Base-by-base conservation (phyloP, 2,888 invertebrate genomes). In the Nemurella pictetii region DNA sequence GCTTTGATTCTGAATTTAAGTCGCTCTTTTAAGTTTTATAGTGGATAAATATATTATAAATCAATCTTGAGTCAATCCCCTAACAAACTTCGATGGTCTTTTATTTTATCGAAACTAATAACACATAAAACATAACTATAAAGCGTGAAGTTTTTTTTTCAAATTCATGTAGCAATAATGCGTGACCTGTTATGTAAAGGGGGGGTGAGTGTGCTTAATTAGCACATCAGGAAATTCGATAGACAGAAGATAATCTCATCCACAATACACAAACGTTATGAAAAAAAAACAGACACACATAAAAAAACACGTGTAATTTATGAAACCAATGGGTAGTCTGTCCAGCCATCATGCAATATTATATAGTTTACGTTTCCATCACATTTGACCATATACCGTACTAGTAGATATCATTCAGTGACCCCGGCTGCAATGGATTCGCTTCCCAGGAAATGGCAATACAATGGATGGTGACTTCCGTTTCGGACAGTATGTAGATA, bases 401-500 rank as follows among this genome's bases (percentile, higher is more conserved):
- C 55, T 12, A 55, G n/a, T 55, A 12, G 55, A 55, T 1, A 75
- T 25, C 75, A 75, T 26, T 2, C 75, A 75, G 27, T 75, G 75
- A 75, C 75, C 75, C 75, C 75, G 28, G 27, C 26, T 1, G 26
- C 9, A 5, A 27, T 75, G 28, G 27, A 75, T 28, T 27, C n/a
- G 26, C 80, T 3, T 35, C 80, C 80, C 80, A 30, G 80, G 80
- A 80, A 80, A 26, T 35, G 20, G 35, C 35, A 20, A 36, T 35
- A 80, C 80, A 80, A 80, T 80, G 35, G 80, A 80, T 80, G 26
- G 35, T 35, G 55, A 55, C 55, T 80, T 80, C 80, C 80, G 80
- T 32, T 80, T 26, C n/a, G 80, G 80, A 90, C 90, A 89, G 89
- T 89, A 72, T 74, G 84, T 30, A 84, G 85, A 15, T 55, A 85